These are phyloP conservation scores for Brachyptera putata DNA, from an alignment of 2,888 invertebrate species.

Conservation along the genomic window DNA sequence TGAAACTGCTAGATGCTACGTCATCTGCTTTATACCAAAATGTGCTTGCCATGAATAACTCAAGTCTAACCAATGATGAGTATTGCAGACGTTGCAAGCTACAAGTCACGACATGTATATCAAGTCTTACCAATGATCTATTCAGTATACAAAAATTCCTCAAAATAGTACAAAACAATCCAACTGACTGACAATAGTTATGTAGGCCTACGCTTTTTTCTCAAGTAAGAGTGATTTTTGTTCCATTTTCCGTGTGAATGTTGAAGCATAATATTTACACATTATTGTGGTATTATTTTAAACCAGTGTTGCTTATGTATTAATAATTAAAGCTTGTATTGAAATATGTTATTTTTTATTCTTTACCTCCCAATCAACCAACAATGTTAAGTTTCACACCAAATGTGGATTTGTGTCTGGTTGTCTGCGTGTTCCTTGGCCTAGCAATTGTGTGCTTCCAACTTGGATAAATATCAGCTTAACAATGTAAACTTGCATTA, in stretches of 20 bases:
- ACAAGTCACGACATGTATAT: conserved; percentile 27
- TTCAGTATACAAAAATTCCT: conserved; percentile 41
- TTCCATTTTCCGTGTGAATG: conserved; percentile 24
- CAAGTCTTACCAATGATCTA: conserved; percentile 32
- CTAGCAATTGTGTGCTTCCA: too few relatives aligned
- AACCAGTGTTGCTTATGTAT: conserved; percentile 32
- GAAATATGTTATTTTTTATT: background rate
- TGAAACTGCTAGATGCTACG: background rate
- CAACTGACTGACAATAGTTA: conserved; percentile 29
- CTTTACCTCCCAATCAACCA: too few relatives aligned
- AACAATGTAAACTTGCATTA: too few relatives aligned
- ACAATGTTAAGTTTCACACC: too few relatives aligned
- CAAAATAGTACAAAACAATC: conserved; percentile 46
- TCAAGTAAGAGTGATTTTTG: conserved; percentile 18
- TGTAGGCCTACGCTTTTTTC: conserved; percentile 27
- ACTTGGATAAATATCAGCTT: too few relatives aligned
- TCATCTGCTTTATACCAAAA: too few relatives aligned
- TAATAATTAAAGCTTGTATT: conserved; percentile 26
- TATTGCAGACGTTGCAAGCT: conserved; percentile 23
- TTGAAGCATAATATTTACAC: conserved; percentile 10
- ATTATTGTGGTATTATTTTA: conserved; percentile 18
- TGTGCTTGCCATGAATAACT: conserved; percentile 25
- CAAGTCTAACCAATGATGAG: conserved; percentile 27
- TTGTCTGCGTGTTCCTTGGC: too few relatives aligned
- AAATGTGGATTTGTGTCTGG: too few relatives aligned